Evolutionary conservation across 2,888 invertebrate genomes (phyloP).

Genomic region (Andricus curvator): DNA sequence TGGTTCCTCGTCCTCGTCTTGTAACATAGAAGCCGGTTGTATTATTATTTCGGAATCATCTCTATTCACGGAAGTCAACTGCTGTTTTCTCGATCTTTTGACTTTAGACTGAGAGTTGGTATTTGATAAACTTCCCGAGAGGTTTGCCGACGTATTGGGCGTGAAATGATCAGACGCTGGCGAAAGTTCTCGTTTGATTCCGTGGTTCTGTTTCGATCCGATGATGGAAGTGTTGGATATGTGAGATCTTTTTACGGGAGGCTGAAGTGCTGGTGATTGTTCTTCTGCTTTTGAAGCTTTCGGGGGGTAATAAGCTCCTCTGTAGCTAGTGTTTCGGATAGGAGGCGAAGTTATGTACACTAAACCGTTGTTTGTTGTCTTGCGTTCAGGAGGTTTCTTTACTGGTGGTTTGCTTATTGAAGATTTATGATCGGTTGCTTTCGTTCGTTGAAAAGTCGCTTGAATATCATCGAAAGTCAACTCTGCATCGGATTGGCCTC

Average conservation of each 20-base stretch:
- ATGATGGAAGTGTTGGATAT: slow-evolving; percentile 31
- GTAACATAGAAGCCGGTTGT: slow-evolving; percentile 69
- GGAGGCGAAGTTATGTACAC: slow-evolving; percentile 9
- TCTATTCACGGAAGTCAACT: slow-evolving; percentile 73
- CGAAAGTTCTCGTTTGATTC: slow-evolving; percentile 6
- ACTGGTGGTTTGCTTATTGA: slow-evolving; percentile 38
- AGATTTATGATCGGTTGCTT: slow-evolving; percentile 41
- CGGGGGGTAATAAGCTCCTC: background rate
- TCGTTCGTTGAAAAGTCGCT: slow-evolving; percentile 63
- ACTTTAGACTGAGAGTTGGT: slow-evolving; percentile 54
- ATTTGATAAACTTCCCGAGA: slow-evolving; percentile 5
- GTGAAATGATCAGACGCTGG: slow-evolving; percentile 17
- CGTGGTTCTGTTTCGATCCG: slow-evolving; percentile 29
- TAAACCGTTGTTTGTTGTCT: slow-evolving; percentile 36
- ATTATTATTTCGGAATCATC: slow-evolving; percentile 76
- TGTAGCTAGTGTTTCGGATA: slow-evolving; percentile 22
- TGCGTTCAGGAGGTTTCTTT: slow-evolving; percentile 45
- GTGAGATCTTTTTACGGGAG: slow-evolving; percentile 25
- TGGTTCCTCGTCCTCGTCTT: slow-evolving; percentile 64
- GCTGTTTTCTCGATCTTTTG: slow-evolving; percentile 74
- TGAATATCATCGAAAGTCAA: slow-evolving; percentile 74
- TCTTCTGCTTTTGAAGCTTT: background rate
- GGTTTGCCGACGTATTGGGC: slow-evolving; percentile 7
- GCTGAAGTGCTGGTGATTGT: background rate
- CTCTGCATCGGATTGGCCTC: slow-evolving; percentile 72